Conservation (phyloP, 2,888 invertebrate genomes). For the Conomelus anceps region DNA sequence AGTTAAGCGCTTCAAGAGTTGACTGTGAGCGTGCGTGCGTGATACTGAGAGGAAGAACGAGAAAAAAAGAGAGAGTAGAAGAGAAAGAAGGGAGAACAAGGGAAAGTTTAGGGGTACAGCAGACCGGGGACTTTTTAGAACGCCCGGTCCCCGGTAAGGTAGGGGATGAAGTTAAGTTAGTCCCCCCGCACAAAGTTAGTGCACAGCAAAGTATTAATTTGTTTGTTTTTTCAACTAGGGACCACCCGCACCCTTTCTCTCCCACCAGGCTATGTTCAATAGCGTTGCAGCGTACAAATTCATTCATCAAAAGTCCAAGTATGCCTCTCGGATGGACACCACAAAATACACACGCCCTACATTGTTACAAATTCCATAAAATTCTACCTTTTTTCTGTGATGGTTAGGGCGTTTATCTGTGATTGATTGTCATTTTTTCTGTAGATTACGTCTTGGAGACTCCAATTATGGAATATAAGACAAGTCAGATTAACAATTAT, state of each 20-base stretch:
- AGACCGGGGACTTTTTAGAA: neutral
- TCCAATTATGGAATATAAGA: too few species aligned
- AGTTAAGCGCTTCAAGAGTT: neutral
- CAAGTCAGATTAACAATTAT: too few species aligned
- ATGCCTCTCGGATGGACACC: too few species aligned
- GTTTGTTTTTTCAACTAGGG: neutral
- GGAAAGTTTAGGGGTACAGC: neutral
- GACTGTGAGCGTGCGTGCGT: neutral
- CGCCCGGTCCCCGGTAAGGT: neutral
- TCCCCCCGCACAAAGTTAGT: neutral
- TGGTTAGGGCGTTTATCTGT: too few species aligned
- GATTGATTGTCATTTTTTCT: too few species aligned
- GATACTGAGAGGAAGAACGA: neutral
- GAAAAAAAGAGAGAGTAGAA: too few species aligned
- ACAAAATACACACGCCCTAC: neutral
- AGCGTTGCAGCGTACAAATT: neutral
- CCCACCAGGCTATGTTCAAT: neutral
- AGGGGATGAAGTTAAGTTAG: neutral
- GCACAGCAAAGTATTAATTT: neutral
- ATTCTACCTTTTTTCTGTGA: too few species aligned
- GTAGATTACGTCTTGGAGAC: too few species aligned
- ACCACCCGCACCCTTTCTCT: neutral
- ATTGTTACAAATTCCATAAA: neutral
- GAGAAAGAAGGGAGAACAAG: neutral
- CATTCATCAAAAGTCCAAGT: neutral